Evolutionary conservation across 37 sponge, comb jelly and placozoan genomes (phyloP).

Genomic region (Axinella damicornis): DNA sequence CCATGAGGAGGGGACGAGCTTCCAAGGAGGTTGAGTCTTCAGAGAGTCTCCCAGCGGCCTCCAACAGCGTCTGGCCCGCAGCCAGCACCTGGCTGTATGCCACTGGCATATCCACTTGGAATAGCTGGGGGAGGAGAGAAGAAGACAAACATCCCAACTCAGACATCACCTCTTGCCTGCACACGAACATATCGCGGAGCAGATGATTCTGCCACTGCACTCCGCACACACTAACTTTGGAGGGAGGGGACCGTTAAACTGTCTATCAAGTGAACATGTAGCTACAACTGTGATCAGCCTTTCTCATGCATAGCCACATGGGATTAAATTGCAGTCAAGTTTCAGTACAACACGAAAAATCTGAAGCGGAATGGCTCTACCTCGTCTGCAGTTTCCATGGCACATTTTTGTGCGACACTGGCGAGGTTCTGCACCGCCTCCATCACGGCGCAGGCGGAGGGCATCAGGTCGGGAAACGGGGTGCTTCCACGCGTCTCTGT

Average conservation of each 20-base stretch:
- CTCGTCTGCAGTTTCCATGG: conserved; percentile 34
- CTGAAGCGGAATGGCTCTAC: neutral
- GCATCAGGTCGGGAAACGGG: conserved; percentile 27
- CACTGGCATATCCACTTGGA: conserved; percentile 36
- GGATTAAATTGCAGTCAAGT: too few species aligned
- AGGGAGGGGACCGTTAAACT: too few species aligned
- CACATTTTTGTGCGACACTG: conserved; percentile 18
- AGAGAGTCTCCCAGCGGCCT: conserved; percentile 34
- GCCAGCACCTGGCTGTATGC: conserved; percentile 28
- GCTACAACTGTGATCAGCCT: too few species aligned
- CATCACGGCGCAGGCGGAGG: conserved; percentile 36
- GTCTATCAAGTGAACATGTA: too few species aligned
- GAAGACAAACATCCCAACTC: too few species aligned
- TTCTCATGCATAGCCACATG: too few species aligned
- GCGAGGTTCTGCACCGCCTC: conserved; percentile 57
- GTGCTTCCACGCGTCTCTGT: conserved; percentile 7
- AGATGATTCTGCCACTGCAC: too few species aligned
- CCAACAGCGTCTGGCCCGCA: conserved; percentile 44
- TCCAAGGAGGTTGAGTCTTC: conserved; percentile 3
- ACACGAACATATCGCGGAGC: too few species aligned
- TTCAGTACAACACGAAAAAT: too few species aligned
- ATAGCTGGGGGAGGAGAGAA: conserved; percentile 10
- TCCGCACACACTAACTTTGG: too few species aligned
- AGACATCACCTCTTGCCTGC: too few species aligned
- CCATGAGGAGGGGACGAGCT: conserved; percentile 15